phyloP scores from a whole-genome alignment of 2,888 invertebrate genomes.

The Allygus modestus region DNA sequence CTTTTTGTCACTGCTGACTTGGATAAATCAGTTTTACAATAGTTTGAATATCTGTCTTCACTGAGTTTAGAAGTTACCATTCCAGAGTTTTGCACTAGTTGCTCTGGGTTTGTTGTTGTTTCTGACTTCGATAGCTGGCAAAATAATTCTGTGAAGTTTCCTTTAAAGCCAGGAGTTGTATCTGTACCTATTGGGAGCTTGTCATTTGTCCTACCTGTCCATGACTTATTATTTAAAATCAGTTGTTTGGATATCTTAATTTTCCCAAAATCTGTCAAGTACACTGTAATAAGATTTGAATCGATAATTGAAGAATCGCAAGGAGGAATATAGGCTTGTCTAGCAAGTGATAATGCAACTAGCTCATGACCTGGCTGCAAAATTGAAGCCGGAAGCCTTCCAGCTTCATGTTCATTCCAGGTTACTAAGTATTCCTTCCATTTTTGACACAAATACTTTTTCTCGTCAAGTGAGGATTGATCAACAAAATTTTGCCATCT shows the following conservation, averaged over 20 bases:
- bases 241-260: not conserved
- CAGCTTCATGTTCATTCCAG: not conserved
- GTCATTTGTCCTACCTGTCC: not conserved
- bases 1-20: too few species aligned
- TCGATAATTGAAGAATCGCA: not conserved
- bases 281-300: not conserved
- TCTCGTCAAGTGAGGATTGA: not conserved
- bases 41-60: too few species aligned
- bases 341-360: not conserved
- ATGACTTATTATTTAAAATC: constrained; percentile 8
- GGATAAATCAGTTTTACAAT: too few species aligned
- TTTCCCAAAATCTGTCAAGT: not conserved
- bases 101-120: not conserved
- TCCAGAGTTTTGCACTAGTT: not conserved
- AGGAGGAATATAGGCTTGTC: not conserved
- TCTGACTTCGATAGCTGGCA: not conserved
- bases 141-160: too few species aligned
- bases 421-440: not conserved
- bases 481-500: not conserved
- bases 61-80: too few species aligned
- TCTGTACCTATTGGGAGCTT: not conserved
- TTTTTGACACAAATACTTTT: not conserved
- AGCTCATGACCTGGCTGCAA: not conserved
- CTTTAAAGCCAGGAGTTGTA: too few species aligned
- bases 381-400: not conserved